Conservation (phyloP, 1,140 invertebrate species). For the Ylistrum balloti region DNA sequence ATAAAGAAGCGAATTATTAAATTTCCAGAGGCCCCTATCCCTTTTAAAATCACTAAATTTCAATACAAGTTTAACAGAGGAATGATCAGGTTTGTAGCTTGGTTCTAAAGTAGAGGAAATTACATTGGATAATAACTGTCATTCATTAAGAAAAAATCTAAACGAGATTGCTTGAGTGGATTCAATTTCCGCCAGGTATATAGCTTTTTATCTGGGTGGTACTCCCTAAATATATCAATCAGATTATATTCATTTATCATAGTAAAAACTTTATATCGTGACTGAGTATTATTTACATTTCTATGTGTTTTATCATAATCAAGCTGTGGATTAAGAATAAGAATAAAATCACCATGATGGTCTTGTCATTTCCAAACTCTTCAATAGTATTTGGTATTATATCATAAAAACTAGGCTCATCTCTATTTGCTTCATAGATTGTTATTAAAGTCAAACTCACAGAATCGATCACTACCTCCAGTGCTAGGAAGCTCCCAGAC, state of each 20-base stretch:
- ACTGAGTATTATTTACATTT: constrained; percentile 2
- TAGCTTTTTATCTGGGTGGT: background rate
- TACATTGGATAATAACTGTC: background rate
- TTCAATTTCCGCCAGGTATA: background rate
- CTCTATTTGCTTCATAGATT: background rate
- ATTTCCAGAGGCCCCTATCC: constrained; percentile 1
- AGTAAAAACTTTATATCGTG: background rate
- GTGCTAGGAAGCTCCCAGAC: background rate
- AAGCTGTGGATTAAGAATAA: background rate
- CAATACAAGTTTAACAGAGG: background rate
- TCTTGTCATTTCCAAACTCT: constrained; percentile 10
- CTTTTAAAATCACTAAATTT: constrained; percentile 42
- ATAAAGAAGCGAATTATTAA: constrained; percentile 30
- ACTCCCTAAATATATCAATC: constrained; percentile 16
- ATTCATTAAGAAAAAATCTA: background rate
- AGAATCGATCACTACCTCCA: background rate
- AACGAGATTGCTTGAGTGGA: no score
- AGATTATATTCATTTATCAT: constrained; percentile 4
- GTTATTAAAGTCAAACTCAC: background rate
- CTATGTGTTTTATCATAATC: no score
- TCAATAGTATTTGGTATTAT: background rate
- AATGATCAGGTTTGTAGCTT: constrained; percentile 34
- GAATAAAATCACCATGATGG: background rate
- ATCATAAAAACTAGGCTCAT: background rate
- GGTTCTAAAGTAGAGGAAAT: background rate